Evolutionary conservation across 1,140 invertebrate genomes (phyloP).

Genomic region (Papilio xuthus): DNA sequence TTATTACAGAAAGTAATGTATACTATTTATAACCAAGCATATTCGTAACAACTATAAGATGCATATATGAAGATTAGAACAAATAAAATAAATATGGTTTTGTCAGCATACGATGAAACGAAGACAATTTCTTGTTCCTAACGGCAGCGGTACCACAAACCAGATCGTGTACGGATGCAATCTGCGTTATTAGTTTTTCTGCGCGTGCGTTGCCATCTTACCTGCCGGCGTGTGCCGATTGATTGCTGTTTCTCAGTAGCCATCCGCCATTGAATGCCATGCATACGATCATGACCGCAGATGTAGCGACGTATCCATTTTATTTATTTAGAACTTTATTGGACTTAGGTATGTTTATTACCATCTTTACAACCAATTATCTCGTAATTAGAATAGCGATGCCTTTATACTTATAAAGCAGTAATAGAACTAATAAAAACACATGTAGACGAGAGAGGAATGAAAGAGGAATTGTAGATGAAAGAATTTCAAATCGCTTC

Average conservation of each 20-base stretch:
- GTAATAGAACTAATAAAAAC: too few species aligned
- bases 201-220: constrained; percentile 7
- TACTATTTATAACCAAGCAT: too few species aligned
- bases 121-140: background rate
- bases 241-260: constrained; percentile 14
- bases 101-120: background rate
- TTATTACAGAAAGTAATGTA: too few species aligned
- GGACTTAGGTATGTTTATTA: background rate
- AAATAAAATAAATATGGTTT: background rate
- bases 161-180: constrained; percentile 27
- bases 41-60: background rate
- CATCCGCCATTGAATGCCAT: constrained; percentile 8
- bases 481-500: too few species aligned
- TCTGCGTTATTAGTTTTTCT: constrained; percentile 26
- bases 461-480: too few species aligned
- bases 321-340: background rate
- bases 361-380: background rate
- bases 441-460: too few species aligned
- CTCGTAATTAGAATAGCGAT: too few species aligned
- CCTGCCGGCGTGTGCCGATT: constrained; percentile 8
- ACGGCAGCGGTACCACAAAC: constrained; percentile 25
- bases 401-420: too few species aligned
- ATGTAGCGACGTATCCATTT: constrained; percentile 6
- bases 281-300: background rate
- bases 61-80: too few species aligned